Evolutionary conservation across 2,113 vertebrate species (phyloP), one percentile per base, ranked within the genome.

Genomic region (Brachyistius frenatus): DNA sequence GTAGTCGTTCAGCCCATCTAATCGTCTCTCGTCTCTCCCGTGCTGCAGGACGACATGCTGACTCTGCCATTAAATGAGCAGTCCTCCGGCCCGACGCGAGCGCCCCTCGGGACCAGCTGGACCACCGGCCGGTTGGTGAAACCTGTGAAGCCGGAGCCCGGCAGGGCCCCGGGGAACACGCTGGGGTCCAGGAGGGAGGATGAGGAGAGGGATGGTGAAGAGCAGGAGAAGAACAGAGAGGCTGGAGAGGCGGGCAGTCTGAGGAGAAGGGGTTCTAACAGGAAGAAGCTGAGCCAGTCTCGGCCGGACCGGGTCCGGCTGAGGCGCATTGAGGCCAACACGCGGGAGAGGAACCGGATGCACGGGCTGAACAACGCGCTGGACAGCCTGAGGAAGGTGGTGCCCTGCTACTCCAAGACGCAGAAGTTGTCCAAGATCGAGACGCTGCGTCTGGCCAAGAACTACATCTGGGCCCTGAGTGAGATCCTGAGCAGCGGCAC

Each of bases 401-500:
- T 23, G 23, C 23, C 23, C 23, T 23, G 23, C 23, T 23, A 23
- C 23, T 23, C 23, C 23, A 23, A 23, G 23, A 23, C 23, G 23
- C 23, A 23, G 23, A 23, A 23, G 23, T 23, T 23, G 23, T 23
- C 23, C 23, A 23, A 23, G 23, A 23, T 23, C 23, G 23, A 23
- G 23, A 23, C 23, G 23, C 23, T 23, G 23, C 23, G 23, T 23
- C 23, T 23, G 23, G 23, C 23, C 23, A 23, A 23, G 23, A 23
- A 23, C 23, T 23, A 23, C 23, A 23, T 23, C 23, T 23, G 23
- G 96, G 96, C 96, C 81, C 96, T 98, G 84, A 95, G 96, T 3
- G 97, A 98, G 91, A 96, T 98, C 78, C 93, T 98, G 78, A 95
- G 96, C 86, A 95, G 95, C 5, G 96, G 97, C 85, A 96, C 96